These are phyloP conservation scores for Nephrocerus scutellatus DNA, from an alignment of 2,888 invertebrate genomes.

Conservation along the genomic window DNA sequence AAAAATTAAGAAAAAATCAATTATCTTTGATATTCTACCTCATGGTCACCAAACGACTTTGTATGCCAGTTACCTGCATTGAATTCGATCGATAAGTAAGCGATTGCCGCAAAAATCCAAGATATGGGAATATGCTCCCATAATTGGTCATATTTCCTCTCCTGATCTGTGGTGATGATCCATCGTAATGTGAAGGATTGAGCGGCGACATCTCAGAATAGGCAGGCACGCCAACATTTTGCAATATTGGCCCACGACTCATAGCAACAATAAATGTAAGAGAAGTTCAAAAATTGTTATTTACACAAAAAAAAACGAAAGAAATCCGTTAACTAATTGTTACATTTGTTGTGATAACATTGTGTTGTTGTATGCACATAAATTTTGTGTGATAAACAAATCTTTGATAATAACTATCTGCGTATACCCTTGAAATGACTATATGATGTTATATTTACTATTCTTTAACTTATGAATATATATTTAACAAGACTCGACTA, in stretches of 20 bases:
- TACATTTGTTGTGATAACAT: too few species aligned
- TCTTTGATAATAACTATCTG: not conserved
- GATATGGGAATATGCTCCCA: slow-evolving; percentile 42
- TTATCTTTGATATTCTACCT: too few species aligned
- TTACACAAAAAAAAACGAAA: not conserved
- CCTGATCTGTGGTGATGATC: slow-evolving; percentile 17
- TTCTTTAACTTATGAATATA: too few species aligned
- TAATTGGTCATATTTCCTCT: slow-evolving; percentile 30
- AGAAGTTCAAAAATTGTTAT: slow-evolving; percentile 1
- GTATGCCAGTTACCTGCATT: slow-evolving; percentile 34
- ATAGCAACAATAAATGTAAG: slow-evolving; percentile 20
- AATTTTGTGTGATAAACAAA: not conserved
- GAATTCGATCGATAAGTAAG: slow-evolving; percentile 33
- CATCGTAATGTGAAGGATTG: slow-evolving; percentile 40
- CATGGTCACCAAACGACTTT: not conserved
- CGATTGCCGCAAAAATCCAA: slow-evolving; percentile 41
- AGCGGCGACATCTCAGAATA: slow-evolving; percentile 45
- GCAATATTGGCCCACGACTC: slow-evolving; percentile 33
- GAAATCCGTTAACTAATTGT: not conserved
- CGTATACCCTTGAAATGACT: not conserved
- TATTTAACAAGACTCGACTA: too few species aligned
- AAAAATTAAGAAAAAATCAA: too few species aligned
- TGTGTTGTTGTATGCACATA: not conserved
- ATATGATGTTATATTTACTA: too few species aligned
- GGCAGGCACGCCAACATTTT: slow-evolving; percentile 37